Percentiles rank a stretch among this genome's conserved stretches.
Evolutionary conservation across 2,888 invertebrate genomes (phyloP).

Genomic region (Pammene aurita): DNA sequence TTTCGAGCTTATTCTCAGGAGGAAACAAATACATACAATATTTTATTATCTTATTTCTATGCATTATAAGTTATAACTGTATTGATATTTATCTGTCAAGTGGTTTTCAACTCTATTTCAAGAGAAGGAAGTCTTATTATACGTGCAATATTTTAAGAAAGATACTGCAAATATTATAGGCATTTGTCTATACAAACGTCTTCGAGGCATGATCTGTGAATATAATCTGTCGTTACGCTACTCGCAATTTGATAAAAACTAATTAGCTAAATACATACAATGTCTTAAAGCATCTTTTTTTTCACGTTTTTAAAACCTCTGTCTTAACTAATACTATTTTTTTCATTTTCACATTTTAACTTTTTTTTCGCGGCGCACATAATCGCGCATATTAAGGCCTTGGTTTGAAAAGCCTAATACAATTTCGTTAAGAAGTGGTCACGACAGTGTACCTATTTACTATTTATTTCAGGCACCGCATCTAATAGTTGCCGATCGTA

Average conservation of each 20-base stretch:
- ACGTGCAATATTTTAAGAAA: not conserved
- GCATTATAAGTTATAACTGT: too few species aligned
- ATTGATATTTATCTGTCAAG: too few species aligned
- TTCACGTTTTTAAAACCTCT: conserved; percentile 36
- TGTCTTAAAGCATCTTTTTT: conserved; percentile 41
- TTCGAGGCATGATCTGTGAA: conserved; percentile 16
- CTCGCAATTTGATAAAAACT: conserved; percentile 36
- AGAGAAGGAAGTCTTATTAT: not conserved
- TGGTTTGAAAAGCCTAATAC: not conserved
- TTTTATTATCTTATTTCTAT: too few species aligned
- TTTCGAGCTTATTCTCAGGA: too few species aligned
- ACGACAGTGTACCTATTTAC: not conserved
- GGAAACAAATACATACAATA: too few species aligned
- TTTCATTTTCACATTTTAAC: conserved; percentile 27
- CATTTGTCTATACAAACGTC: not conserved
- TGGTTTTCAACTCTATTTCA: too few species aligned
- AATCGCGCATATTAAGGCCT: conserved; percentile 1
- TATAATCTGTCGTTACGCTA: conserved; percentile 24
- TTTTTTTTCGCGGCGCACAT: conserved; percentile 31
- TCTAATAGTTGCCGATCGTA: conserved; percentile 15
- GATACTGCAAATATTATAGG: not conserved
- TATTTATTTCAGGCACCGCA: conserved; percentile 2
- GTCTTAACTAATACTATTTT: conserved; percentile 36
- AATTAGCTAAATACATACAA: conserved; percentile 41
- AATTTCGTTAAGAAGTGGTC: not conserved